Evolutionary conservation across 1,140 invertebrate genomes (phyloP), one percentile per base, ranked within the genome.

Genomic region (Plutomurus gul): DNA sequence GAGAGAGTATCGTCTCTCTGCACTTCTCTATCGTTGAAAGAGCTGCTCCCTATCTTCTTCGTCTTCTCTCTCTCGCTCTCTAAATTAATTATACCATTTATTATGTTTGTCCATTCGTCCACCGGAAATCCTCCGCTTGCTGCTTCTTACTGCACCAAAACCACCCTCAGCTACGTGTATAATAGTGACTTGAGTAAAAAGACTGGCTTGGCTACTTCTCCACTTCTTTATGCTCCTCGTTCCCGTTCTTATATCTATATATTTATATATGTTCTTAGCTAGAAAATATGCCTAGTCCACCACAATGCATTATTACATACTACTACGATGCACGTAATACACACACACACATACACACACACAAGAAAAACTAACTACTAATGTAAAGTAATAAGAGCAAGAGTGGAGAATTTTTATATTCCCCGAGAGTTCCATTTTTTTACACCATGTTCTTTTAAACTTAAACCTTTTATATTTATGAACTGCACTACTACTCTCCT

Each of bases 61-160:
- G 25, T 36, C 40, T 46, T 40, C 46, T 43, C 75, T n/a, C 37
- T 40, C 75, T 60, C 39, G 39, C 46, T 70, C 70, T 51, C 56
- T 77, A 77, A 77, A 77, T 77, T 77, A 77, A 77, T 77, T 77
- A 77, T 77, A 77, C 75, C 75, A 77, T 77, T 77, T 77, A 77
- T 77, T 77, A 77, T 77, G 75, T 77, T 77, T 77, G 75, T 77
- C 75, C 75, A 77, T 77, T 77, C 71, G 75, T 77, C 75, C 75
- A 77, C 75, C 75, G 75, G 75, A 77, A 77, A 77, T 77, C 75
- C 75, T 77, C 75, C 75, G 33, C 60, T 43, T 43, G 40, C 56
- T 65, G 56, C 56, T 65, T 65, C 56, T 65, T n/a, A 30, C 56
- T 65, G 56, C 56, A 65, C 56, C 56, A 65, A 65, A 65, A 65